Base-by-base conservation (phyloP, 2,888 invertebrate genomes). In the Sphinx pinastri region DNA sequence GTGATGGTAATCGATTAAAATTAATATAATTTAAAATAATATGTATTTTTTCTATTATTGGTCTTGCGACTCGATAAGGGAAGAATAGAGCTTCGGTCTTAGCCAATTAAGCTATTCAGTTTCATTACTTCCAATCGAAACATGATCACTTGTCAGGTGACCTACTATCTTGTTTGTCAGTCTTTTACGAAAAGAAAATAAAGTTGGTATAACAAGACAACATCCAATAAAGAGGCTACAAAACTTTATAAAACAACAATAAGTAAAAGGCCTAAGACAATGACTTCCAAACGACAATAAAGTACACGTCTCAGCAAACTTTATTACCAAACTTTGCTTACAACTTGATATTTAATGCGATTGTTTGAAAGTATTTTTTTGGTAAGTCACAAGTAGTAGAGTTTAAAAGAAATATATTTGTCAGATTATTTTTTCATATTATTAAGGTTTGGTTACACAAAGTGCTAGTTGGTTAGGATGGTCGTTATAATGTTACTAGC, bases 231-330 rank as follows among this genome's bases (percentile, higher is more conserved):
- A 0, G 7, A 4, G 38, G 3, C 10, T 5, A 16, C 11, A 45
- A 25, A 45, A 12, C 47, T 49, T 63, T 13, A 13, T 47, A 49
- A 49, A 47, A 47, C 7, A 63, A 63, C 19, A 63, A 63, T 49
- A 63, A 49, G 47, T 63, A 19, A 49, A 63, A 63, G 49, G 49
- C 63, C 12, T 16, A 12, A 63, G 19, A 49, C 63, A 63, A 63
- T 63, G 25, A 19, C 12, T 13, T 16, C 16, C 13, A 12, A 25
- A 63, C 49, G 63, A 49, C 49, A 60, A 47, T 49, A 63, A 63
- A 63, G 49, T 63, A 47, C 49, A 63, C 49, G 63, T 19, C 63
- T 16, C 12, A 19, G 47, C 13, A 47, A n/a, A 49, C 14, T 63
- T 47, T 60, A 60, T 60, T 45, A 16, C 60, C 11, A 45, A 60